Base-by-base conservation (phyloP, 92 coral and sea anemone genomes). In the Phymanthus crucifer region DNA sequence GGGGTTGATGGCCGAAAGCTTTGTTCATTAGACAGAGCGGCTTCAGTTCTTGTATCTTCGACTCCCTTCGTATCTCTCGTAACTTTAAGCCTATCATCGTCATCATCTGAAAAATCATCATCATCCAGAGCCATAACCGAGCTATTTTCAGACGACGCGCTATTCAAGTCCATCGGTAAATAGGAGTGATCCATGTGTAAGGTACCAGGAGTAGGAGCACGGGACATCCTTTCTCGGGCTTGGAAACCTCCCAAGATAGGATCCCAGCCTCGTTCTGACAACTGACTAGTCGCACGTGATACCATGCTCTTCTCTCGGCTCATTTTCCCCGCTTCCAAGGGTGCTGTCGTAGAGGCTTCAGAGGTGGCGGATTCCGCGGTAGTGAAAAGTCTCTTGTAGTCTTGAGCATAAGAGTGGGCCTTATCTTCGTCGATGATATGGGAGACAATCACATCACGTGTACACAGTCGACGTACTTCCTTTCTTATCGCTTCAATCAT, bases 241-340 rank as follows among this genome's bases (percentile, higher is more conserved):
- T 91, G 98, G 78, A 85, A 95, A 18, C 97, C 98, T 14, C 93
- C 98, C 58, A 95, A 85, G 73, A 95, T 95, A 66, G 98, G 98
- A 54, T 95, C 97, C 95, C 97, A 95, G 66, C 98, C 98, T 88
- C 93, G 97, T 79, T 88, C 83, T 78, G 94, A 94, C 27, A 83
- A 85, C 66, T 89, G 89, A 16, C 93, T 90, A 40, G 91, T 86
- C 19, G 93, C 78, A 40, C 87, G 90, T 48, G 93, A 89, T 19
- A 70, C 77, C 40, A 84, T 74, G 21, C 84, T 77, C 70, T 75
- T 81, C n/a, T 87, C 87, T 40, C 77, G 50, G 65, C 75, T 72
- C 27, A 34, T 23, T n/a, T 46, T 71, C 26, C 70, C 66, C 2
- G 58, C 52, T 75, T 45, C 58, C n/a, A 24, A 52, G 9, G 72